Percentiles rank a stretch among this genome's conserved stretches.
Evolutionary conservation across 2,888 invertebrate genomes (phyloP).

Genomic region (Agonopterix heracliana): DNA sequence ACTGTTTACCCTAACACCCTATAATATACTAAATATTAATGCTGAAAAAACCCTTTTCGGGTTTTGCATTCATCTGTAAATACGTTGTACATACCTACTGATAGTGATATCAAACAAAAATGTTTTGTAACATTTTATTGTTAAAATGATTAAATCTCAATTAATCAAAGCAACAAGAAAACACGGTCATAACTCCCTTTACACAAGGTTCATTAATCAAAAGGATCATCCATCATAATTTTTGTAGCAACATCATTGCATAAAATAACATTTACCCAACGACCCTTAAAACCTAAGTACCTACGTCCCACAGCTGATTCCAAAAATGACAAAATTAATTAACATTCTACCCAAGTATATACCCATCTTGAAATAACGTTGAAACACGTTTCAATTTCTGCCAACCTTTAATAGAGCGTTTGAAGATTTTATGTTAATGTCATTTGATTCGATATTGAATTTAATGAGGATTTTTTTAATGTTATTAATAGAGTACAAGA

Average conservation of each 20-base stretch:
- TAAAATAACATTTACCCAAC: neutral
- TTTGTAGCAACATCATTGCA: neutral
- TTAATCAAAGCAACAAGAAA: too few species aligned
- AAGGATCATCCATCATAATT: slow-evolving; percentile 1
- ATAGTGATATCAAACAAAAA: too few species aligned
- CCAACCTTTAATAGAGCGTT: slow-evolving; percentile 7
- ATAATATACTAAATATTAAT: too few species aligned
- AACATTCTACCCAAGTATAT: slow-evolving; percentile 17
- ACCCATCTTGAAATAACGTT: slow-evolving; percentile 26
- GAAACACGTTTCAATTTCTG: slow-evolving; percentile 27
- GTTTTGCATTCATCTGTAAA: too few species aligned
- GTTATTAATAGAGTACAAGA: too few species aligned
- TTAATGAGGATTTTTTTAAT: too few species aligned
- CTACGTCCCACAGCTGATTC: neutral
- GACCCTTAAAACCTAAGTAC: slow-evolving; percentile 2
- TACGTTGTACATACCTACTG: too few species aligned
- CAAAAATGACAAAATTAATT: slow-evolving; percentile 28
- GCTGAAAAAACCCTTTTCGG: too few species aligned
- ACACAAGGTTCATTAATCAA: slow-evolving; percentile 1
- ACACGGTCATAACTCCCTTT: too few species aligned
- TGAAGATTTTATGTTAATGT: neutral
- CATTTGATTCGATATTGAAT: neutral
- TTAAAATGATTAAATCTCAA: too few species aligned
- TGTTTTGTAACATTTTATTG: too few species aligned
- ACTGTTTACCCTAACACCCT: too few species aligned